Evolutionary conservation across 2,888 invertebrate genomes (phyloP).

Genomic region (Drosophila mulleri): DNA sequence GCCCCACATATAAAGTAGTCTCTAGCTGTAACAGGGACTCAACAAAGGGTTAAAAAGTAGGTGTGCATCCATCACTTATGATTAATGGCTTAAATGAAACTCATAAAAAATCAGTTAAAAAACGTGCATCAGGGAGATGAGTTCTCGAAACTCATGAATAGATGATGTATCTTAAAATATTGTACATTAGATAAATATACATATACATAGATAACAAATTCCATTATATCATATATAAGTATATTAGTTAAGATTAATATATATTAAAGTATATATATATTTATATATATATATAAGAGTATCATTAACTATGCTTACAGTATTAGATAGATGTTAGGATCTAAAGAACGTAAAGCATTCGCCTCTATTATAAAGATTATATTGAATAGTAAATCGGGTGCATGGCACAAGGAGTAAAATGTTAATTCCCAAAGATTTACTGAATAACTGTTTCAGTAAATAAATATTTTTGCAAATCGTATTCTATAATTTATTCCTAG

Average conservation of each 20-base stretch:
- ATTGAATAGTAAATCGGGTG: too few relatives aligned
- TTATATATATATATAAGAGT: neutral
- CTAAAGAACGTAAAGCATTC: too few relatives aligned
- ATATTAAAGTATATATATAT: neutral
- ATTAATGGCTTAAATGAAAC: constrained; percentile 38
- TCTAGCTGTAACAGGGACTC: constrained; percentile 1
- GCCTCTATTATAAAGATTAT: too few relatives aligned
- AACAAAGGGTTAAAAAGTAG: constrained; percentile 63
- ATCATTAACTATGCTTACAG: too few relatives aligned
- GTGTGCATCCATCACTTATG: constrained; percentile 52
- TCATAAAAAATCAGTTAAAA: neutral
- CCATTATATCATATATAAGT: neutral
- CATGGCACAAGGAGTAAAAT: too few relatives aligned
- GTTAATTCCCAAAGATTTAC: too few relatives aligned
- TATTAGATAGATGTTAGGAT: too few relatives aligned
- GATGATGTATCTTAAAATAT: neutral
- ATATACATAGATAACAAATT: too few relatives aligned
- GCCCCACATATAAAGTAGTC: neutral
- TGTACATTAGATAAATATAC: neutral
- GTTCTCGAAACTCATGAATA: neutral
- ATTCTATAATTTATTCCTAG: too few relatives aligned
- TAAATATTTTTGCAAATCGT: too few relatives aligned
- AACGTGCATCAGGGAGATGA: neutral
- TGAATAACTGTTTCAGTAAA: too few relatives aligned
- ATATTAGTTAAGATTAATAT: neutral